phyloP scores from a whole-genome alignment of 2,113 vertebrate genomes.

The Serilophus lunatus region DNA sequence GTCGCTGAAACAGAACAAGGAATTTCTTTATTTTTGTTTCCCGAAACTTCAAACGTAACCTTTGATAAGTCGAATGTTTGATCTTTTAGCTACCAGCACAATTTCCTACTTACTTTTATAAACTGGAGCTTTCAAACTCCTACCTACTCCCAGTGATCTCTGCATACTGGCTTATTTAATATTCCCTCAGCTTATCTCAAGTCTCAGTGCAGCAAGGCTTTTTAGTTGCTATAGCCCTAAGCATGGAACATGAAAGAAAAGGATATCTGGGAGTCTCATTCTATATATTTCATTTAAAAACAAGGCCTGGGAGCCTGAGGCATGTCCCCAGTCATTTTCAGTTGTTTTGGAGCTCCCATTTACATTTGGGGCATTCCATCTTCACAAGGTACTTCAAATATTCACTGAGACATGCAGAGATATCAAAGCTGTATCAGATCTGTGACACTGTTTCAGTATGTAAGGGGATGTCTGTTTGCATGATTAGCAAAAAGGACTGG shows the following conservation, averaged over 20 bases:
- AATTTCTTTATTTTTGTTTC: constrained; percentile 44
- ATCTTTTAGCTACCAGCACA: constrained; percentile 59
- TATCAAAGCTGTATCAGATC: neutral
- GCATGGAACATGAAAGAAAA: constrained; percentile 50
- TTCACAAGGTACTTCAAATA: neutral
- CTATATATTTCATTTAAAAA: constrained; percentile 32
- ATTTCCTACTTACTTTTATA: constrained; percentile 58
- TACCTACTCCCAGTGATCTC: constrained; percentile 39
- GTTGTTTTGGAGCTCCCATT: neutral
- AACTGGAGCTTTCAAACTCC: constrained; percentile 47
- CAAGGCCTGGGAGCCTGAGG: neutral
- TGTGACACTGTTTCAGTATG: neutral
- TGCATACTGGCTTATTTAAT: constrained; percentile 50
- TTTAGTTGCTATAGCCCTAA: constrained; percentile 55
- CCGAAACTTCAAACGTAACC: constrained; percentile 55
- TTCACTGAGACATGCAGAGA: neutral
- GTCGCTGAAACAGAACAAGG: constrained; percentile 1
- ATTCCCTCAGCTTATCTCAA: constrained; percentile 53
- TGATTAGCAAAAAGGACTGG: neutral
- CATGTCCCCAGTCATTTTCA: neutral
- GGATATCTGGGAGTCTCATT: constrained; percentile 20
- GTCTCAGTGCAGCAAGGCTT: constrained; percentile 36
- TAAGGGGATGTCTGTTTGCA: neutral
- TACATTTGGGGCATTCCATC: neutral
- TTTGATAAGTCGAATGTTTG: constrained; percentile 55